phyloP scores from a whole-genome alignment of 1,140 invertebrate species.

The Pseudomyrmex gracilis region DNA sequence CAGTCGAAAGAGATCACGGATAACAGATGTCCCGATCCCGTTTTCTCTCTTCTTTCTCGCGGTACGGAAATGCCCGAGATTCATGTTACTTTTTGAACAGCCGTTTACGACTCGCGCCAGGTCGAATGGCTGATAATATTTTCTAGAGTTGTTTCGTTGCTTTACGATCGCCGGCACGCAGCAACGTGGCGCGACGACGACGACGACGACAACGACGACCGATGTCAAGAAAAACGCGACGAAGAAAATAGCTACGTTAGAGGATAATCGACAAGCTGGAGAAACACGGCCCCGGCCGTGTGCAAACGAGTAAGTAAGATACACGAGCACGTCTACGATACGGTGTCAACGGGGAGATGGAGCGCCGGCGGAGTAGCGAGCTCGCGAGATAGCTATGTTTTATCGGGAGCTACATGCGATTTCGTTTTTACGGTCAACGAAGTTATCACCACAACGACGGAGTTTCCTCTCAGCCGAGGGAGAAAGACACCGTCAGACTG shows the following conservation, averaged over 20 bases:
- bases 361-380: background rate
- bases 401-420: constrained; percentile 7
- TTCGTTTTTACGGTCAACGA: constrained; percentile 31
- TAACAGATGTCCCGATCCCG: constrained; percentile 44
- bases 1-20: background rate
- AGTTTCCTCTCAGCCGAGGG: background rate
- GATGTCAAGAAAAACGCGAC: no score
- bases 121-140: constrained; percentile 70
- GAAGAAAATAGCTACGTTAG: constrained; percentile 24
- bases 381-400: background rate
- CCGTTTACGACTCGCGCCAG: constrained; percentile 61
- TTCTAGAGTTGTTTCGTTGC: constrained; percentile 58
- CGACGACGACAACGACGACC: constrained; percentile 15
- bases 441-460: constrained; percentile 9
- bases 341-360: background rate
- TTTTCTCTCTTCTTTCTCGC: constrained; percentile 10
- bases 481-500: constrained; percentile 6
- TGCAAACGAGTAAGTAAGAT: background rate
- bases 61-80: constrained; percentile 37
- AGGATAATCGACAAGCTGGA: constrained; percentile 63
- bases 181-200: constrained; percentile 27
- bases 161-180: constrained; percentile 52
- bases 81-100: constrained; percentile 58
- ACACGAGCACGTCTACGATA: background rate
- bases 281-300: constrained; percentile 35